Evolutionary conservation across 2,113 vertebrate genomes (phyloP), one percentile per base, ranked within the genome.

Genomic region (Podarcis muralis): DNA sequence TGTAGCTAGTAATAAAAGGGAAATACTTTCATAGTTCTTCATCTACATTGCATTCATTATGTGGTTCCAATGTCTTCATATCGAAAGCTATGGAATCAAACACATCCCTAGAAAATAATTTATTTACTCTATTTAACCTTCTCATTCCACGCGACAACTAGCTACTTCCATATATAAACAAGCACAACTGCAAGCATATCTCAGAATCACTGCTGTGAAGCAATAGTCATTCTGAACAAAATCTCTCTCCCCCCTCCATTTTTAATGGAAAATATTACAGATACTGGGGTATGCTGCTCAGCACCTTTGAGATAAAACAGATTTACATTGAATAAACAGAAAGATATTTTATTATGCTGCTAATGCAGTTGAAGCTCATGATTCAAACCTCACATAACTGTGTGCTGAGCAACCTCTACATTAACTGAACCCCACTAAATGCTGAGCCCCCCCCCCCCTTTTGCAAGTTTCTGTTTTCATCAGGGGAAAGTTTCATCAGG

Each of bases 1-100:
- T 71, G 89, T 87, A 88, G 89, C 69, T 18, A 74, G 7, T 16
- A 86, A 78, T 48, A 59, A 71, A 85, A 40, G 5, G 27, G 75
- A 81, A 87, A 83, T 20, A 37, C 84, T 85, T 27, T 74, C 35
- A 62, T 81, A 84, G 2, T 0, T 1, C 27, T 89, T 40, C 37
- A 53, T 53, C 13, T 48, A 3, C 23, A 88, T 83, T 83, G 48
- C 62, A 40, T 84, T 71, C 40, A 65, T 62, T 59, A 30, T 57
- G 40, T 57, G 9, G 12, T 72, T 84, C n/a, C n/a, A 75, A 35
- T 75, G 35, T 1, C 68, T 87, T 27, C 6, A 66, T 13, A 66
- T 48, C 4, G 20, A 68, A 5, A n/a, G 43, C 59, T 79, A 20
- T 62, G 48, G 48, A 43, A 72, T 74, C 68, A 81, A 72, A 81